Conservation (phyloP, 2,888 invertebrate genomes). For the Scaptomyza polygonia region DNA sequence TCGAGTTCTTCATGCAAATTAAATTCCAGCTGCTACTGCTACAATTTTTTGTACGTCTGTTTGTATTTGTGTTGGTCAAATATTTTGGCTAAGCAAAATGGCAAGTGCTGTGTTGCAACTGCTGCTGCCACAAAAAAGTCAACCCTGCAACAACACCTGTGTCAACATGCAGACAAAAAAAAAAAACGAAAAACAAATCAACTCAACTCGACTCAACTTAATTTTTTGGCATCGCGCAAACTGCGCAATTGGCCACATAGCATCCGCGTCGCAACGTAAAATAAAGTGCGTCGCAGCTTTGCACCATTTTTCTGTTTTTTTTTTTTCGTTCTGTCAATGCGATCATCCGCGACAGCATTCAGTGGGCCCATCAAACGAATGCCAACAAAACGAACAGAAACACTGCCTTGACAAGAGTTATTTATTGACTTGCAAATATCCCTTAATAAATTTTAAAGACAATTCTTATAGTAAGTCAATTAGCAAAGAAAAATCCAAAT, state of each 20-base stretch:
- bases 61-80: conserved; percentile 48
- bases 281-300: conserved; percentile 55
- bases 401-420: background rate
- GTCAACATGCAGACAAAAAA: conserved; percentile 37
- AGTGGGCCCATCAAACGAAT: conserved; percentile 3
- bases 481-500: too few relatives aligned
- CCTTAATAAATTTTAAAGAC: background rate
- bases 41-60: conserved; percentile 3
- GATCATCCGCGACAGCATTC: conserved; percentile 24
- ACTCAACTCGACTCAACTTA: conserved; percentile 16
- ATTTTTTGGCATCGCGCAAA: conserved; percentile 22
- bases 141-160: conserved; percentile 33
- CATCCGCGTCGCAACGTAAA: conserved; percentile 32
- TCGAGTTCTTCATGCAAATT: conserved; percentile 64
- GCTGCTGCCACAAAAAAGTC: conserved; percentile 33
- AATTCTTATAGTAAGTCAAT: background rate
- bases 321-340: conserved; percentile 23
- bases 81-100: conserved; percentile 53
- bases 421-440: background rate
- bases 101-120: conserved; percentile 45
- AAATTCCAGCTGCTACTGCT: conserved; percentile 58
- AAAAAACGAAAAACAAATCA: background rate
- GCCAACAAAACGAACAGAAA: background rate
- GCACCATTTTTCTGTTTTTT: background rate
- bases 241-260: conserved; percentile 44